These are phyloP conservation scores for Oreochromis grahami DNA, from an alignment of 2,797 vertebrate genomes.

Conservation along the genomic window DNA sequence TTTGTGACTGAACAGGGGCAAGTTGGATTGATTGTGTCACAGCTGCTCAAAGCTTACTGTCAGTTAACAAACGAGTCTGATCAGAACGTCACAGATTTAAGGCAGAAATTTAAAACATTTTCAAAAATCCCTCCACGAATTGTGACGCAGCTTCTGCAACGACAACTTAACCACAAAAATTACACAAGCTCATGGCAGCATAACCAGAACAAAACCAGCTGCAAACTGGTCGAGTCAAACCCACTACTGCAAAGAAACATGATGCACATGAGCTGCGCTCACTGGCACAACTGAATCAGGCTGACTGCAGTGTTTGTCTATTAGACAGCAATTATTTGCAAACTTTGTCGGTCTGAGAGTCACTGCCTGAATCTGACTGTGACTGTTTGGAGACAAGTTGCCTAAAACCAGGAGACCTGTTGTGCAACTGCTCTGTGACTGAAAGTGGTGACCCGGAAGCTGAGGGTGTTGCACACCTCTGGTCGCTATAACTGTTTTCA, in stretches of 20 bases:
- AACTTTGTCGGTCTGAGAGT: not conserved
- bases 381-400: not conserved
- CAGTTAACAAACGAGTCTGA: not conserved
- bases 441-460: not conserved
- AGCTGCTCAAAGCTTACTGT: not conserved
- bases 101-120: fast-evolving
- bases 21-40: not conserved
- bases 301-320: not conserved
- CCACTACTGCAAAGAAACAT: not conserved
- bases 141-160: not conserved
- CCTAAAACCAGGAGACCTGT: not conserved
- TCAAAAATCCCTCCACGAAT: not conserved
- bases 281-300: not conserved
- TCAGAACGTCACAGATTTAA: not conserved
- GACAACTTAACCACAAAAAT: not conserved
- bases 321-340: not conserved
- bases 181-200: not conserved
- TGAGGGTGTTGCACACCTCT: not conserved
- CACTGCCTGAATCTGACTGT: not conserved
- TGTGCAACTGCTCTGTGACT: not conserved
- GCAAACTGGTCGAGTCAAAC: not conserved
- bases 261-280: too few relatives aligned
- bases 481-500: fast-evolving
- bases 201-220: not conserved
- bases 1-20: not conserved